phyloP scores from a whole-genome alignment of 2,888 invertebrate species.

The Harpalus rufipes region DNA sequence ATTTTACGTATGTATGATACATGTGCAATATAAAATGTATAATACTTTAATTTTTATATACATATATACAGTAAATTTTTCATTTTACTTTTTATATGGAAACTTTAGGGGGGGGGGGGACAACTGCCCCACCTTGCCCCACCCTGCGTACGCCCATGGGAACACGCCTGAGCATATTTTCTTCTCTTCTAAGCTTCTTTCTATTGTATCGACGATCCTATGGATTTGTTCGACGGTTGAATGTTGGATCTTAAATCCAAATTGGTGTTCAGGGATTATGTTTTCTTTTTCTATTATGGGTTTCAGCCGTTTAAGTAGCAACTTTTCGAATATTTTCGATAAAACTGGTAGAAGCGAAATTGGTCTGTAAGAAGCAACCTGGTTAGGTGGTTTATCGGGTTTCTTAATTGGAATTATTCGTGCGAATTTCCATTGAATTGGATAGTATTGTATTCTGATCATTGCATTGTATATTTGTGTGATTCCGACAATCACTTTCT shows the following conservation, averaged over 20 bases:
- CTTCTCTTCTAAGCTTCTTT: not conserved
- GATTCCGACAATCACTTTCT: not conserved
- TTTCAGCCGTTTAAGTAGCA: slow-evolving; percentile 55
- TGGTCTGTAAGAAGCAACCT: slow-evolving; percentile 67
- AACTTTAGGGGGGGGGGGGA: too few species aligned
- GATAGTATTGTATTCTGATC: slow-evolving; percentile 68
- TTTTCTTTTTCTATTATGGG: not conserved
- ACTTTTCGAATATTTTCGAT: slow-evolving; percentile 69
- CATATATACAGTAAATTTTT: too few species aligned
- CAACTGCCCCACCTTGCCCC: too few species aligned
- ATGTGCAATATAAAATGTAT: too few species aligned
- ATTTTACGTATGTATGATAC: too few species aligned
- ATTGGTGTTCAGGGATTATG: slow-evolving; percentile 65
- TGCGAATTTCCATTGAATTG: slow-evolving; percentile 68
- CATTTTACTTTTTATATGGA: too few species aligned
- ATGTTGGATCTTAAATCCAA: slow-evolving; percentile 68
- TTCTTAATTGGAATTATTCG: slow-evolving; percentile 65
- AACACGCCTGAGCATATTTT: too few species aligned
- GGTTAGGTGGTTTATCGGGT: slow-evolving; percentile 66
- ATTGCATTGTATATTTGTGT: slow-evolving; percentile 67
- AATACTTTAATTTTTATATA: too few species aligned
- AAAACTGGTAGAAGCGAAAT: slow-evolving; percentile 69
- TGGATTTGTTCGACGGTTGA: too few species aligned
- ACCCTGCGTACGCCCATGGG: too few species aligned
- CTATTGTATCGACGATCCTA: slow-evolving; percentile 64